These are phyloP conservation scores for Chrysaora quinquecirrha DNA, from an alignment of 30 jellyfish, hydroid and myxozoan genomes.

Conservation along the genomic window DNA sequence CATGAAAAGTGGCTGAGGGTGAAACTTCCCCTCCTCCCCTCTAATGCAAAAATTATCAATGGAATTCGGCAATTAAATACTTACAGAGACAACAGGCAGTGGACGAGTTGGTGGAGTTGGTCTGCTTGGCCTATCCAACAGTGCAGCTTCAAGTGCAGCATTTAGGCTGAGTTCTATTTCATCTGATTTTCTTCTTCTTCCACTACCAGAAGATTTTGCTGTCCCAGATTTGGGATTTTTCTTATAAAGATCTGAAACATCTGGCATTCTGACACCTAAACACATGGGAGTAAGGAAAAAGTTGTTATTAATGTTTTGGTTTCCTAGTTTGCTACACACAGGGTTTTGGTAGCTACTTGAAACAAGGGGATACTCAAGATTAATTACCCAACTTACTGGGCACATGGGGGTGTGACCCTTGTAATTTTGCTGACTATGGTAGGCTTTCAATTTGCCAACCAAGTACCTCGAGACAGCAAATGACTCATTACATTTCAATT, in stretches of 20 bases:
- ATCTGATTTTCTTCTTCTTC: background rate
- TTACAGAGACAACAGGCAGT: conserved; percentile 26
- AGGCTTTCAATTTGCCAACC: background rate
- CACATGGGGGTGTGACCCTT: background rate
- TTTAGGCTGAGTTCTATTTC: conserved; percentile 7
- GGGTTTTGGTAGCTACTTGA: no score
- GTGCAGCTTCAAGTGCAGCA: conserved; percentile 16
- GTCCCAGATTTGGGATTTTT: conserved; percentile 42
- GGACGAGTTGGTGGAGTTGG: conserved; percentile 66
- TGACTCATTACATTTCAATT: no score
- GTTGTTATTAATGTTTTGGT: no score
- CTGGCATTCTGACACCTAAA: conserved; percentile 45
- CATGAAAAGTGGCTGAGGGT: background rate
- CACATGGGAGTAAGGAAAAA: background rate
- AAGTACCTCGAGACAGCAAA: no score
- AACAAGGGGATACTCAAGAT: background rate
- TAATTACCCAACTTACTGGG: background rate
- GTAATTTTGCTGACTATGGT: background rate
- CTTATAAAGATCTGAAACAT: conserved; percentile 54
- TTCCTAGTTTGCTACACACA: no score
- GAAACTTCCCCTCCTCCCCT: background rate
- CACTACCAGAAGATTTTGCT: conserved; percentile 5
- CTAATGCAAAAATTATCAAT: no score
- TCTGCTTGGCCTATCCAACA: conserved; percentile 55
- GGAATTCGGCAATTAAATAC: background rate